Base-by-base conservation (phyloP, 2,888 invertebrate genomes). In the Hypomecis atomaria region DNA sequence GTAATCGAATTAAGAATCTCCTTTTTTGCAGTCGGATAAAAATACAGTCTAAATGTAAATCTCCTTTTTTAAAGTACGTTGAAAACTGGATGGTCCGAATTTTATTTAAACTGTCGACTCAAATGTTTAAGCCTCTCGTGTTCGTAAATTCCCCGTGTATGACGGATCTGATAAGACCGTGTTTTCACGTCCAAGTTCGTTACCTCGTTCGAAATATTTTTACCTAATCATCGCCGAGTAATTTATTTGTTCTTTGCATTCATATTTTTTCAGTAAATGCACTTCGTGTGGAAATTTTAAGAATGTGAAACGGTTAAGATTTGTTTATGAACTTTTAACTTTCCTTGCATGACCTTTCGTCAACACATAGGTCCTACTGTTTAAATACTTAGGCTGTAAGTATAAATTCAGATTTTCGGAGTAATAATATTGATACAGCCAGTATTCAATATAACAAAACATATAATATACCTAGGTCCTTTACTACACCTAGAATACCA, bases 161-260 rank as follows among this genome's bases (percentile, higher is more conserved):
- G 65, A 62, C 54, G 70, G 67, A 76, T 74, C 78, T 69, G 78
- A 78, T 78, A 72, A 66, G 36, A 6, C 58, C 69, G 71, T 58
- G 67, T 70, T 72, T 72, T 72, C 58, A 72, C 71, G 71, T 75
- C 73, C 66, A 72, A 75, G 72, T 76, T 77, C 72, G 70, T 77
- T 78, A 75, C 65, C 75, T 61, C 44, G 60, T 52, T 65, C 60
- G 8, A 61, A 65, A 65, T 57, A 54, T 61, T 65, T 63, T 65
- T 44, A 65, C 57, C 57, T 61, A 65, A 65, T 65, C 65, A 65
- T 65, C 60, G 65, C 40, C 48, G 43, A 44, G 60, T 65, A 48
- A 65, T 65, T 65, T 65, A 65, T 61, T 58, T 65, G 53, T 53
- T 53, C 43, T 57, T 64, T 57, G 44, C 48, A 48, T 65, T 65